Evolutionary conservation across 92 coral and sea anemone species (phyloP), one percentile per base, ranked within the genome.

Genomic region (Zoanthus sociatus): DNA sequence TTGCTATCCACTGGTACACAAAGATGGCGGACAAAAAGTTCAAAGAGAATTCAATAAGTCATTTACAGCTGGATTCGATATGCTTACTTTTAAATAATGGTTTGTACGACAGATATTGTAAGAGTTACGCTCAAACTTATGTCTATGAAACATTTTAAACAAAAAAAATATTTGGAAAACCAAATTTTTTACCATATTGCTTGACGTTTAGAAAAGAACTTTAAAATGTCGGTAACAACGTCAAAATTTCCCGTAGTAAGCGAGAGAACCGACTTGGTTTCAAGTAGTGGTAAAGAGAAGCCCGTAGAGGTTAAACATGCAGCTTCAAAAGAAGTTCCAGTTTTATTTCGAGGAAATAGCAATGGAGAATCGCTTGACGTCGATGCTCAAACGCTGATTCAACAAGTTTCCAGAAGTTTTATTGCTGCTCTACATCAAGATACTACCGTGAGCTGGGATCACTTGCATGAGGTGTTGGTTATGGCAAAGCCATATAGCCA

Each of bases 1-100:
- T 95, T 95, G 96, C 96, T 93, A 95, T 70, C 85, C 94, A 88
- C 91, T 76, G 92, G 90, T 87, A 89, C 93, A 94, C 90, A 88
- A 94, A 91, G 79, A 87, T 90, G 92, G 93, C 90, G 90, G 92
- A 88, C 63, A 54, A 66, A 48, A 81, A 48, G 9, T 30, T 77
- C 1, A 37, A 37, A 37, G 7, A 30, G 30, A 53, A 77, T 66
- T 31, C 67, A 77, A 54, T 32, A 18, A 53, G 66, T 45, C 85
- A 64, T 32, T 60, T 50, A 67, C 61, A 66, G 53, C 56, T 42
- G 15, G 67, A 47, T 20, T 46, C 18, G 32, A 10, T 0, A 9
- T 64, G 30, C 17, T 18, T 66, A 67, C 51, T 67, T 11, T 66
- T 4, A 42, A 20, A 32, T 46, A 11, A 64, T 18, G 30, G 85